These are phyloP conservation scores for Scaptodrosophila latifasciaeformis DNA, from an alignment of 2,888 invertebrate genomes.

Conservation along the genomic window DNA sequence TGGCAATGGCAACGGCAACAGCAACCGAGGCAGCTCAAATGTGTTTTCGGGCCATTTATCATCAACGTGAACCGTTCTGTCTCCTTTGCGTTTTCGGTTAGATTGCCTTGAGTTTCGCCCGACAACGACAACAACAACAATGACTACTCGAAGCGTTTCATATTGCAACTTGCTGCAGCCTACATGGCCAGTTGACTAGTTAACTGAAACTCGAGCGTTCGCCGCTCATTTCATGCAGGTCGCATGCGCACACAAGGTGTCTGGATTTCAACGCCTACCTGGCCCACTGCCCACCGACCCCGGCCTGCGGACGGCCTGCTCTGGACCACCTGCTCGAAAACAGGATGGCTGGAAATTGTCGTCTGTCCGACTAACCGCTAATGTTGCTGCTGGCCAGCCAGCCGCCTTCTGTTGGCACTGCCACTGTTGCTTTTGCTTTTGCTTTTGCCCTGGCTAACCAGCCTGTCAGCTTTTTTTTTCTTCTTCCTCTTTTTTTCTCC, in stretches of 20 bases:
- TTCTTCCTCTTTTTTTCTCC: background rate
- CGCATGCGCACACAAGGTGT: slow-evolving; percentile 58
- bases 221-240: slow-evolving; percentile 6
- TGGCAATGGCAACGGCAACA: slow-evolving; percentile 15
- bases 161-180: background rate
- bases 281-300: slow-evolving; percentile 15
- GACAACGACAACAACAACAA: too few relatives aligned
- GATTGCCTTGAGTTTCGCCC: too few relatives aligned
- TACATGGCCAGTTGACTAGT: background rate
- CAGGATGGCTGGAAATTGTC: background rate
- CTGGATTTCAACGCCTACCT: slow-evolving; percentile 57
- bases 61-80: slow-evolving; percentile 42
- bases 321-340: background rate
- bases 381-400: slow-evolving; percentile 33
- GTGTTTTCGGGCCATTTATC: slow-evolving; percentile 62
- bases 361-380: slow-evolving; percentile 30
- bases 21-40: slow-evolving; percentile 52
- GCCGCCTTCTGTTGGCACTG: too few relatives aligned
- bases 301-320: background rate
- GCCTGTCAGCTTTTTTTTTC: slow-evolving; percentile 10
- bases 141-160: too few relatives aligned
- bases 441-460: slow-evolving; percentile 4
- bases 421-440: background rate
- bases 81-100: too few relatives aligned
- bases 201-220: slow-evolving; percentile 53